Percentiles rank a stretch among this genome's conserved stretches.
phyloP scores from a whole-genome alignment of 2,797 vertebrate genomes.

The Distichodus sexfasciatus region DNA sequence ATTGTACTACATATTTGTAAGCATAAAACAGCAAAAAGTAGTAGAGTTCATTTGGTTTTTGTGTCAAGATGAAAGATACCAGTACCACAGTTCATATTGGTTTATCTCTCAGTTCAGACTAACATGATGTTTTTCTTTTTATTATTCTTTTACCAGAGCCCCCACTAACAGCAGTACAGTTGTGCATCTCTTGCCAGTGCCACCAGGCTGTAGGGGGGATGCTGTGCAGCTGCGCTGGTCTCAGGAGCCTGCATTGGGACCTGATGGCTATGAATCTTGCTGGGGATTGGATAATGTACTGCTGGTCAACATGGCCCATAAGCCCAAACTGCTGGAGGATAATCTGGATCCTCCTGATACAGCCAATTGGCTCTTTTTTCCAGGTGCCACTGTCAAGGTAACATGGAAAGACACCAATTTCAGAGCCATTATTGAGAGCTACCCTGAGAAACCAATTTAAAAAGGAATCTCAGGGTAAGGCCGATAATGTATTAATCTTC shows the following conservation, averaged over 20 bases:
- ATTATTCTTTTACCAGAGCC: slow-evolving; percentile 71
- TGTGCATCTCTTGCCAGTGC: slow-evolving; percentile 90
- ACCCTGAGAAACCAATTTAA: too few relatives aligned
- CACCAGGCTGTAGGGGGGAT: slow-evolving; percentile 78
- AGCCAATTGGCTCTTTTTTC: slow-evolving; percentile 98
- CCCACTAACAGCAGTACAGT: slow-evolving; percentile 92
- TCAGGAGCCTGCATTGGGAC: slow-evolving; percentile 80
- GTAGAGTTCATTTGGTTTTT: neutral
- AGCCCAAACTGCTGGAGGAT: slow-evolving; percentile 89
- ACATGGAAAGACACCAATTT: neutral
- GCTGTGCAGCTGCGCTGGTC: slow-evolving; percentile 87
- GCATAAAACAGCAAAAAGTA: too few relatives aligned
- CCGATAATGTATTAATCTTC: too few relatives aligned
- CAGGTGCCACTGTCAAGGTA: slow-evolving; percentile 96
- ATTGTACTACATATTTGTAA: too few relatives aligned
- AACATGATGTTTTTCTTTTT: neutral
- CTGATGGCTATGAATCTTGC: slow-evolving; percentile 93
- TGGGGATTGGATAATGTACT: slow-evolving; percentile 95
- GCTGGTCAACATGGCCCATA: slow-evolving; percentile 89
- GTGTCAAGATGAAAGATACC: neutral
- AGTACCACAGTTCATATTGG: neutral
- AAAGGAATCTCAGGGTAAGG: too few relatives aligned
- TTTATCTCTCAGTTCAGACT: neutral
- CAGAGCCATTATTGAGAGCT: too few relatives aligned
- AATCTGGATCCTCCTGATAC: slow-evolving; percentile 93